Evolutionary conservation across 2,113 vertebrate species (phyloP).

Genomic region (Ceyx margarethae): DNA sequence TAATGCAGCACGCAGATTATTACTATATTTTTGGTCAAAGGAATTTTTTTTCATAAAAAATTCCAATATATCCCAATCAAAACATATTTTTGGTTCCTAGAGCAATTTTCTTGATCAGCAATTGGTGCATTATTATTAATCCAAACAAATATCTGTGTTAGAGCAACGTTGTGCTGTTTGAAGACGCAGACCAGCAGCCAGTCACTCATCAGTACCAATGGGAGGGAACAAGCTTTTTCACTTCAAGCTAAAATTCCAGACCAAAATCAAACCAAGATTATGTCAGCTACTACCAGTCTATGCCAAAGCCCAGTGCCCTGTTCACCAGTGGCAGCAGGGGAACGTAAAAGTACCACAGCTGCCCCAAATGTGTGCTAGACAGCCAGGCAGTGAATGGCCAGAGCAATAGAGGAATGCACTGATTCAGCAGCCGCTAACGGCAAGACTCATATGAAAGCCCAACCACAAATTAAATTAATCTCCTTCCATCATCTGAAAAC

Average conservation of each 20-base stretch:
- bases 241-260: neutral
- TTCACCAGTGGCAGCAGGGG: neutral
- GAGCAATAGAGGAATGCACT: slow-evolving; percentile 41
- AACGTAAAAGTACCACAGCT: neutral
- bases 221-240: neutral
- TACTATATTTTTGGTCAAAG: slow-evolving; percentile 18
- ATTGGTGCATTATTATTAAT: slow-evolving; percentile 7
- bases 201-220: neutral
- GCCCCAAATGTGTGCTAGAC: slow-evolving; percentile 8
- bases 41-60: slow-evolving; percentile 38
- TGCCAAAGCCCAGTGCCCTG: neutral
- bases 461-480: slow-evolving; percentile 62
- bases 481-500: slow-evolving; percentile 58
- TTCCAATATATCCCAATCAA: slow-evolving; percentile 11
- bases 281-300: neutral
- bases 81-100: slow-evolving; percentile 19
- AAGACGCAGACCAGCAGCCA: neutral
- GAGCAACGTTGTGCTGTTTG: neutral
- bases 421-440: slow-evolving; percentile 43
- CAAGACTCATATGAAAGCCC: slow-evolving; percentile 24
- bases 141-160: neutral
- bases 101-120: neutral
- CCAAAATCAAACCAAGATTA: neutral
- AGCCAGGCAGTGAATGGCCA: neutral
- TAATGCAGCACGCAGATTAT: slow-evolving; percentile 28